These are phyloP conservation scores for Campylomormyrus tamandua DNA, from an alignment of 2,113 vertebrate species.

Conservation along the genomic window DNA sequence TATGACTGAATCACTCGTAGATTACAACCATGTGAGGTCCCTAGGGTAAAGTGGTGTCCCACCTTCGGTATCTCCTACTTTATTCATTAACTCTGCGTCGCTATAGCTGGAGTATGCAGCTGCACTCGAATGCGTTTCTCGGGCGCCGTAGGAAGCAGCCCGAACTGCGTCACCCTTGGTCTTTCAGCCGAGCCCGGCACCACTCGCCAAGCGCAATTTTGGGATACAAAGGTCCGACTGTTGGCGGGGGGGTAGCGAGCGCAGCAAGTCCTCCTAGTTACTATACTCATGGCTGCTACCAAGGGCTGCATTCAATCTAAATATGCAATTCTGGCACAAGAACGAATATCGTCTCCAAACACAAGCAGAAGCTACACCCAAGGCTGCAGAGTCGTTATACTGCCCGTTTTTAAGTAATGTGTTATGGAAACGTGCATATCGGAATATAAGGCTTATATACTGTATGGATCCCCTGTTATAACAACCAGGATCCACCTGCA, in stretches of 20 bases:
- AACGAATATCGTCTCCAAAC: background rate
- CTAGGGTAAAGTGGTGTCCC: background rate
- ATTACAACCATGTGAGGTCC: background rate
- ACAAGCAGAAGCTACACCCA: background rate
- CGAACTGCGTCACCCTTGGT: background rate
- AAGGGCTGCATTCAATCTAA: background rate
- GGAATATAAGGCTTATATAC: background rate
- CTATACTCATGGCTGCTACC: background rate
- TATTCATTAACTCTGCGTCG: background rate
- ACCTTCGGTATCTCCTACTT: background rate
- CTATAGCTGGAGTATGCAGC: background rate
- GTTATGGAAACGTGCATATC: background rate
- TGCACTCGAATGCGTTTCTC: background rate
- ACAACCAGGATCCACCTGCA: background rate
- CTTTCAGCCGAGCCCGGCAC: background rate
- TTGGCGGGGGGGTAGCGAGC: background rate
- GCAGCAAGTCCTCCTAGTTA: background rate
- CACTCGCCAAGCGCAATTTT: background rate
- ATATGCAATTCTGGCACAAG: background rate
- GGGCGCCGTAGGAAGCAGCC: background rate
- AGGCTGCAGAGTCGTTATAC: background rate
- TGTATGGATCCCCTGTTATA: background rate
- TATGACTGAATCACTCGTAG: background rate
- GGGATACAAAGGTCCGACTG: background rate
- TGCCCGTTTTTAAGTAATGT: background rate